Base-by-base conservation (phyloP, 2,888 invertebrate genomes). In the Agriopis aurantiaria region DNA sequence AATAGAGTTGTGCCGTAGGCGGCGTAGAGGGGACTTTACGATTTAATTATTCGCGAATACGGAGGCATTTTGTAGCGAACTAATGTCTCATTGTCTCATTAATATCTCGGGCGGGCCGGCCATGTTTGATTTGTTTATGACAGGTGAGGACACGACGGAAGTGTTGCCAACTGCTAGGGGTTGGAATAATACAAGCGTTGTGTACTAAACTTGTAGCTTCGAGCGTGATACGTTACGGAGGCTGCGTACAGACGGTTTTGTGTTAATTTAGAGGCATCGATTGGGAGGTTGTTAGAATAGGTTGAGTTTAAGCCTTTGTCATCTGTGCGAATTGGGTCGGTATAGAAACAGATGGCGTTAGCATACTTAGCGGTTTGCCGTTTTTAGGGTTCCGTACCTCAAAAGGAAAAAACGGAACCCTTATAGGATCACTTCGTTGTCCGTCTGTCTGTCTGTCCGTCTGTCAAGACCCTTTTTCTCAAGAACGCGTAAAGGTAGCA, bases 21-120 rank as follows among this genome's bases (percentile, higher is more conserved):
- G 92, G 92, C 86, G 91, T 91, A 90, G 92, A 91, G 92, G 93
- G 93, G 93, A 90, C 92, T 93, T 94, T 93, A 94, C 94, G 94
- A 94, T 94, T 94, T 94, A 93, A 94, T 94, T 94, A 94, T 94
- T 94, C 91, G 94, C 93, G 91, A 93, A 92, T 93, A 92, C 93
- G 91, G 92, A 92, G 94, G 93, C 93, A 94, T 93, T 94, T 94
- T 94, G 94, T 94, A 93, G 90, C 92, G 90, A 88, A 90, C 94
- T 94, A 94, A 94, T 94, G 93, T 91, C 92, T 93, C 91, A 93
- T 94, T 94, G 94, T 94, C 93, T 93, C 93, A 93, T 93, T 94
- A 94, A 93, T 94, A 94, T 93, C 92, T 91, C 88, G 88, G 86
- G 90, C 86, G 88, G 88, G 90, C 87, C 91, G 88, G 93, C 93